Conservation (phyloP, 2,888 invertebrate genomes). For the Malachius bipustulatus region DNA sequence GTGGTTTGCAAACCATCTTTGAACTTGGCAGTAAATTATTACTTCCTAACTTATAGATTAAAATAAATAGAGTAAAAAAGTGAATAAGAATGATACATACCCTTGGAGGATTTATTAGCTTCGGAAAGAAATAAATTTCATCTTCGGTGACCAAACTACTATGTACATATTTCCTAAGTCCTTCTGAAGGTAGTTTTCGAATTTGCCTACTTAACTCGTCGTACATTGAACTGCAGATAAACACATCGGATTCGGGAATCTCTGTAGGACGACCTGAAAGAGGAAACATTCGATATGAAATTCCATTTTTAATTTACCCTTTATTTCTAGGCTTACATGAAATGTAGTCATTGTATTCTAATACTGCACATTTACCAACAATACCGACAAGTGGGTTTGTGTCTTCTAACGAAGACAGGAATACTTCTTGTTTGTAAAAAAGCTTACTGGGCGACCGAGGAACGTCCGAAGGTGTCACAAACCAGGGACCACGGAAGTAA, state of each 20-base stretch:
- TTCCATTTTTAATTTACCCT: no score
- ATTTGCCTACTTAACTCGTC: conserved; percentile 77
- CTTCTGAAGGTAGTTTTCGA: conserved; percentile 54
- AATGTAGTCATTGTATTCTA: conserved; percentile 83
- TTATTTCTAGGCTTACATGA: conserved; percentile 50
- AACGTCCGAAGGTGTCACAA: conserved; percentile 80
- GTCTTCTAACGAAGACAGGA: conserved; percentile 83
- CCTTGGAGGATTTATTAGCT: conserved; percentile 52
- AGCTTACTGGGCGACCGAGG: conserved; percentile 57
- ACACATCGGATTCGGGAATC: conserved; percentile 83
- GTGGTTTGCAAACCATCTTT: not conserved
- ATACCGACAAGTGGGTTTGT: conserved; percentile 84
- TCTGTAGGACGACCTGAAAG: conserved; percentile 79
- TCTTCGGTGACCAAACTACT: conserved; percentile 81
- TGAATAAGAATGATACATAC: no score
- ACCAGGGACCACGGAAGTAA: conserved; percentile 89
- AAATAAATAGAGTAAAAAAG: not conserved
- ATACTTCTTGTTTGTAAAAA: conserved; percentile 89
- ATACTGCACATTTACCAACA: conserved; percentile 80
- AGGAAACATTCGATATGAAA: conserved; percentile 10
- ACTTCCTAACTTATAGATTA: not conserved
- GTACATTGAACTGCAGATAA: conserved; percentile 83
- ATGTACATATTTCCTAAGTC: conserved; percentile 71
- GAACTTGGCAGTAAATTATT: not conserved
- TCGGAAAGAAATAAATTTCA: conserved; percentile 75